A percentile compares a stretch with the other conserved stretches of the same genome.
Evolutionary conservation across 2,888 invertebrate species (phyloP).

Genomic region (Drosophila parthenogenetica): DNA sequence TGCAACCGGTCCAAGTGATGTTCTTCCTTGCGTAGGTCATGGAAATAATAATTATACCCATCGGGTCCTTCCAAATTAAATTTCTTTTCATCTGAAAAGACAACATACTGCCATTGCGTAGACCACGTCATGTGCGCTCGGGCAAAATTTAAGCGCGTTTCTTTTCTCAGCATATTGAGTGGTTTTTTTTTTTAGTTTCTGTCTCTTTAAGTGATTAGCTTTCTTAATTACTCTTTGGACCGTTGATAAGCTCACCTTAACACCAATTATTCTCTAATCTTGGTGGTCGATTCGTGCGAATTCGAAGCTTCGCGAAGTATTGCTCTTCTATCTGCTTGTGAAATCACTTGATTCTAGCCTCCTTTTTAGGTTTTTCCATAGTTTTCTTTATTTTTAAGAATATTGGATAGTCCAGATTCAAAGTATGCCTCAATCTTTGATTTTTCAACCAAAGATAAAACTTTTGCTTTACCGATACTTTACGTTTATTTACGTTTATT

Average conservation of each 20-base stretch:
- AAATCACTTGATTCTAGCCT: no score
- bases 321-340: no score
- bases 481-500: neutral
- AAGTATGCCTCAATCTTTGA: neutral
- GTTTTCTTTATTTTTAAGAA: constrained; percentile 1
- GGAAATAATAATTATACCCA: neutral
- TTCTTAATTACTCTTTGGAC: no score
- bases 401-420: constrained; percentile 7
- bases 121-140: neutral
- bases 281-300: no score
- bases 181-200: no score
- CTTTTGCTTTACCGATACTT: neutral
- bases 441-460: neutral
- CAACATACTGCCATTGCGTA: neutral
- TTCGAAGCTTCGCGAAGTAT: no score
- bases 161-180: no score
- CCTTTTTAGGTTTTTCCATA: neutral
- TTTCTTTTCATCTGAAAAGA: neutral
- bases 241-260: no score
- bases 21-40: no score
- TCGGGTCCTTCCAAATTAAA: neutral
- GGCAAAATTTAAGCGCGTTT: neutral
- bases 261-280: no score
- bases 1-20: no score
- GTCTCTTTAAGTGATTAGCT: no score